Base-by-base conservation (phyloP, 2,888 invertebrate species). In the Macrosiphum euphorbiae region DNA sequence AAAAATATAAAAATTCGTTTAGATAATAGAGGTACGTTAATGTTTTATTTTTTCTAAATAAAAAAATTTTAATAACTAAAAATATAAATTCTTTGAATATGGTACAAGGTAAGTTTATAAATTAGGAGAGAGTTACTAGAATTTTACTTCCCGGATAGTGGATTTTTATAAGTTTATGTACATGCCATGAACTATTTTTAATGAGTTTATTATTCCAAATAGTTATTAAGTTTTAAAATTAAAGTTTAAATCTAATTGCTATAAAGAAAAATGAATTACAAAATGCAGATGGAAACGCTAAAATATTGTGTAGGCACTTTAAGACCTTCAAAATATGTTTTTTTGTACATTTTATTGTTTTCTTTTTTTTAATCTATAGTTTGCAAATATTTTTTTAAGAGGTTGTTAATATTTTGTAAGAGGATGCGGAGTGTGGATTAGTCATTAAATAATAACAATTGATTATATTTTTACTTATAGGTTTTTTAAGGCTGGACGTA, bases 401-500 rank as follows among this genome's bases (percentile, higher is more conserved):
- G 78, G 35, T 35, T 78, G 20, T 47, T 28, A 47, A 44, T 86
- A 86, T 86, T 86, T 47, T 86, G 28, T 86, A 47, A 47, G 85
- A 86, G 28, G 28, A 47, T 86, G 7, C 5, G 26, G 7, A n/a
- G 47, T 86, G 7, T 13, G 8, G 7, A n/a, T n/a, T 8, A 78
- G 86, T 47, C 47, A 47, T 86, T 86, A 86, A 86, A 86, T 47
- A 47, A 86, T 50, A 86, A 44, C 41, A 85, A 85, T 85, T 85
- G 44, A 28, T 85, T 85, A 28, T 44, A 85, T 85, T 85, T 86
- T 86, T 86, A 86, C 47, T 47, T 50, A 28, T 26, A 26, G 35
- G 47, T 44, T 86, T 86, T 86, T 86, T 86, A 28, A 47, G 47
- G 86, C 50, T 86, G 28, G 5, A 50, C 47, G 28, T 86, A n/a